These are phyloP conservation scores for Hemibagrus wyckioides DNA, from an alignment of 2,113 vertebrate species.

Conservation along the genomic window DNA sequence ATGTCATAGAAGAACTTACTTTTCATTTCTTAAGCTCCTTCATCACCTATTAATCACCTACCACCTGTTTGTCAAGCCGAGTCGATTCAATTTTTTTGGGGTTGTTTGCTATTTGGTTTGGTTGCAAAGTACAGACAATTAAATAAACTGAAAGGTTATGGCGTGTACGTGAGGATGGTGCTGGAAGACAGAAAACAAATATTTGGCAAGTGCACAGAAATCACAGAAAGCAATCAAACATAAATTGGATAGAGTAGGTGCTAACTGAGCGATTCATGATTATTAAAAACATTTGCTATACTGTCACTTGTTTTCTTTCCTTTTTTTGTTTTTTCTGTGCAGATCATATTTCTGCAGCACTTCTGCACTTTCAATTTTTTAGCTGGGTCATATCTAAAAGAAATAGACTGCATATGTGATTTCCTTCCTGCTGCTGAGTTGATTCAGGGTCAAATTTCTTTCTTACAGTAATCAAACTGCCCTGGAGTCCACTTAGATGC, in stretches of 20 bases:
- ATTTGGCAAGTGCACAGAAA: background rate
- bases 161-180: background rate
- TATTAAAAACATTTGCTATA: background rate
- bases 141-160: background rate
- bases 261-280: background rate
- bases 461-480: background rate
- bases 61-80: background rate
- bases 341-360: background rate
- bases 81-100: background rate
- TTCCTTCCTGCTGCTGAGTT: background rate
- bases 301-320: background rate
- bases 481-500: background rate
- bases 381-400: background rate
- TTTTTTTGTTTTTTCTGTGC: background rate
- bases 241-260: background rate
- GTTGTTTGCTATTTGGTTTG: background rate
- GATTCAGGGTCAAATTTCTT: background rate
- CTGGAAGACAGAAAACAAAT: background rate
- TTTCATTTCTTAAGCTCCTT: background rate
- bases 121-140: background rate
- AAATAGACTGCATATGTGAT: slow-evolving; percentile 7
- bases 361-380: background rate
- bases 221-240: background rate
- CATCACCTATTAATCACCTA: background rate
- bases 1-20: background rate